These are phyloP conservation scores for Thalassarche chlororhynchos DNA, from an alignment of 2,113 vertebrate genomes.

Conservation along the genomic window DNA sequence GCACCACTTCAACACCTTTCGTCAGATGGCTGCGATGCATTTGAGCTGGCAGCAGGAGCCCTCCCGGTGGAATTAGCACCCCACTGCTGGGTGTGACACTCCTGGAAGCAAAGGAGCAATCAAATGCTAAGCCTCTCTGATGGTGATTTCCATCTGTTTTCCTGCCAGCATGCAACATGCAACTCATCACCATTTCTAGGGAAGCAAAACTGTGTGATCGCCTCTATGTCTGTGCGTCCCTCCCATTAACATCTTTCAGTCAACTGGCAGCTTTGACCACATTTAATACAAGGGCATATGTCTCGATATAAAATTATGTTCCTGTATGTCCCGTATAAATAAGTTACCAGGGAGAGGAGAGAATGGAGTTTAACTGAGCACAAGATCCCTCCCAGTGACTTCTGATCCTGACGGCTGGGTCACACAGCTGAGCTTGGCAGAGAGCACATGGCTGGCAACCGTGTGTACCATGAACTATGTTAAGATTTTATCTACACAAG, in stretches of 20 bases:
- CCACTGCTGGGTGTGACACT: not conserved
- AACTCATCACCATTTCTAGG: not conserved
- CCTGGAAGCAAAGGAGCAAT: not conserved
- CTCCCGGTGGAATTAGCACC: not conserved
- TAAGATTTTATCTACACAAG: not conserved
- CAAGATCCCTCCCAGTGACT: not conserved
- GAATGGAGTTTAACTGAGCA: not conserved
- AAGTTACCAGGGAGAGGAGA: not conserved
- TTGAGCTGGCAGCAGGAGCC: not conserved
- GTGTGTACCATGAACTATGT: not conserved
- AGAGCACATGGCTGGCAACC: not conserved
- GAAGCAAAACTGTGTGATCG: not conserved
- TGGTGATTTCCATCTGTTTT: not conserved
- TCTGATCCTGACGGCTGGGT: not conserved
- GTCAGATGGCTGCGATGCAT: not conserved
- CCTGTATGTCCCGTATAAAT: not conserved
- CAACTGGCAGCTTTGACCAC: not conserved
- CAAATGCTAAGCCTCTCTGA: not conserved
- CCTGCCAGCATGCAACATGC: not conserved
- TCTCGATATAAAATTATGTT: not conserved
- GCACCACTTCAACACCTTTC: constrained; percentile 1
- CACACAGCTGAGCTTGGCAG: not conserved
- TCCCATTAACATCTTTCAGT: not conserved
- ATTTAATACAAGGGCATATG: not conserved
- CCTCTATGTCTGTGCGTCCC: not conserved